Evolutionary conservation across 1,140 invertebrate genomes (phyloP).

Genomic region (Dreissena rostriformis): DNA sequence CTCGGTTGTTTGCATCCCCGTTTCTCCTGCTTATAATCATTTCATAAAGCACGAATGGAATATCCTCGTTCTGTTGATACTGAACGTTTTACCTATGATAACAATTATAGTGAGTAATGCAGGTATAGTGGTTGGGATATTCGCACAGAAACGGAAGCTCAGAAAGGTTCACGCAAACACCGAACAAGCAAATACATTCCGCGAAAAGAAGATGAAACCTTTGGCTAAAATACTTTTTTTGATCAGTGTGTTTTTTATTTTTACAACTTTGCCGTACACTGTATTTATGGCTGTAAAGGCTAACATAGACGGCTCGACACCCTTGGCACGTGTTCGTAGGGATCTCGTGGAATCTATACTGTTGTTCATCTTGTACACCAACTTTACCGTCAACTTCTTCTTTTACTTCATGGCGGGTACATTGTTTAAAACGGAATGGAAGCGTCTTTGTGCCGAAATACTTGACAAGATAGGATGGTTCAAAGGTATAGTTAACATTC

Average conservation of each 20-base stretch:
- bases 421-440: constrained; percentile 6
- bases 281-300: neutral
- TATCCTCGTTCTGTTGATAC: neutral
- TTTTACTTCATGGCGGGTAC: constrained; percentile 8
- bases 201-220: neutral
- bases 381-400: constrained; percentile 13
- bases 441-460: neutral
- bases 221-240: neutral
- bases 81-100: neutral
- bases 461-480: neutral
- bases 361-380: neutral
- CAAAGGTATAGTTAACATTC: no score
- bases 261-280: neutral
- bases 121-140: neutral
- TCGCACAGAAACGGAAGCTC: neutral
- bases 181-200: neutral
- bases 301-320: neutral
- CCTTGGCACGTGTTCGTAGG: no score
- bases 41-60: neutral
- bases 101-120: neutral
- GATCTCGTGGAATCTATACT: neutral
- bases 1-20: neutral
- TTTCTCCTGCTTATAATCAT: neutral
- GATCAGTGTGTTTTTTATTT: constrained; percentile 6
- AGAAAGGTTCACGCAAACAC: neutral